These are phyloP conservation scores for Prunella fulvescens DNA, from an alignment of 2,113 vertebrate genomes.

Conservation along the genomic window DNA sequence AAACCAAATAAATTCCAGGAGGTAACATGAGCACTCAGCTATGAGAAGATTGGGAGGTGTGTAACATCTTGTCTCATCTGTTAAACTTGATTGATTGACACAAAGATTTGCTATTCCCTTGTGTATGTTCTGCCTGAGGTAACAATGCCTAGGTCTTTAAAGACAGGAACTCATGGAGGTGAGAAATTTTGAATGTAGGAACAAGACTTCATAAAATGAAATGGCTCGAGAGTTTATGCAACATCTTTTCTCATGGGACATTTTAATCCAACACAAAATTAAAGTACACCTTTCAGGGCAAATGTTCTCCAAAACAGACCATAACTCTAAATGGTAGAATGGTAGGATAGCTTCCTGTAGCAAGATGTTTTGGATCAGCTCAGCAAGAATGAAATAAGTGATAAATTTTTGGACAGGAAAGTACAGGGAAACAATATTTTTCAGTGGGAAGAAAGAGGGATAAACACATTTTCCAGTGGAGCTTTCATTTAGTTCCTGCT, in stretches of 20 bases:
- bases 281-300: neutral
- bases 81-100: neutral
- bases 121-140: neutral
- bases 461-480: conserved; percentile 48
- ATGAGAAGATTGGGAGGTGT: neutral
- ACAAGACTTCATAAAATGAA: neutral
- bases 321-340: neutral
- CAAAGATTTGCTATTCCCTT: neutral
- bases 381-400: conserved; percentile 24
- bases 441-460: neutral
- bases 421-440: conserved; percentile 39
- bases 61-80: neutral
- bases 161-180: neutral
- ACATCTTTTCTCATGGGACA: neutral
- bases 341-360: neutral
- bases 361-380: neutral
- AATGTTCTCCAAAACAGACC: neutral
- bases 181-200: neutral
- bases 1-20: neutral
- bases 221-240: neutral
- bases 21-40: neutral
- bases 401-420: conserved; percentile 36
- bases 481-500: conserved; percentile 49
- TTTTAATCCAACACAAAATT: neutral
- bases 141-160: neutral